Percentiles rank a stretch among this genome's conserved stretches.
Conservation (phyloP, 2,113 vertebrate genomes). For the Brachypodius melanocephalos region DNA sequence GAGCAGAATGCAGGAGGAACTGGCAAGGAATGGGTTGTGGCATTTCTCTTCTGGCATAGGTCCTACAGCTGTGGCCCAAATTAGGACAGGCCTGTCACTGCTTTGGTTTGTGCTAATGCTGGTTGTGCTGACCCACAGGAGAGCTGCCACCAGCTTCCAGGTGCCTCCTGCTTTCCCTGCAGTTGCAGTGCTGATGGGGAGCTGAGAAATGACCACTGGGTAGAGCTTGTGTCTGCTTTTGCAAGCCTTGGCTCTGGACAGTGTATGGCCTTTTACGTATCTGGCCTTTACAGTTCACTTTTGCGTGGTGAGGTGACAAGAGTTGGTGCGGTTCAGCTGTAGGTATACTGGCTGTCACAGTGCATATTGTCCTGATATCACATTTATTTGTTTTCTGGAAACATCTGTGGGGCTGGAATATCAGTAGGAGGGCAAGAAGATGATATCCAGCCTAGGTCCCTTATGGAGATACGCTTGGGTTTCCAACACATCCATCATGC, state of each 20-base stretch:
- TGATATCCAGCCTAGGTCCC: neutral
- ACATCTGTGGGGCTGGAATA: neutral
- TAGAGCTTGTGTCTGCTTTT: neutral
- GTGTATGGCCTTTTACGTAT: accelerated
- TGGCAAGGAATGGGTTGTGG: neutral
- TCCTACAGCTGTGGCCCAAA: neutral
- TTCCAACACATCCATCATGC: neutral
- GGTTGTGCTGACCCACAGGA: neutral
- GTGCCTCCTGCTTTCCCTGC: neutral
- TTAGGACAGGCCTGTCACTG: neutral
- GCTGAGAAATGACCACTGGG: neutral
- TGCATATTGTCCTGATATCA: neutral
- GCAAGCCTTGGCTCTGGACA: accelerated
- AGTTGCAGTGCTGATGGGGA: neutral
- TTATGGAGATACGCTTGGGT: neutral
- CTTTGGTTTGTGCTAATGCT: neutral
- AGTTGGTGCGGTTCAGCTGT: neutral
- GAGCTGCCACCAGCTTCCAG: neutral
- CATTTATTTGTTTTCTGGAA: neutral
- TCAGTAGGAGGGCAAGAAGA: neutral
- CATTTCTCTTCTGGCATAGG: neutral
- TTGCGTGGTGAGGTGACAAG: neutral
- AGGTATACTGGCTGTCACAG: accelerated
- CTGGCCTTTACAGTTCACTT: neutral
- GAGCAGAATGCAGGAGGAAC: neutral